A percentile compares a stretch with the other conserved stretches of the same genome.
Conservation (phyloP, 2,113 vertebrate species). For the Spizaetus ornatus region DNA sequence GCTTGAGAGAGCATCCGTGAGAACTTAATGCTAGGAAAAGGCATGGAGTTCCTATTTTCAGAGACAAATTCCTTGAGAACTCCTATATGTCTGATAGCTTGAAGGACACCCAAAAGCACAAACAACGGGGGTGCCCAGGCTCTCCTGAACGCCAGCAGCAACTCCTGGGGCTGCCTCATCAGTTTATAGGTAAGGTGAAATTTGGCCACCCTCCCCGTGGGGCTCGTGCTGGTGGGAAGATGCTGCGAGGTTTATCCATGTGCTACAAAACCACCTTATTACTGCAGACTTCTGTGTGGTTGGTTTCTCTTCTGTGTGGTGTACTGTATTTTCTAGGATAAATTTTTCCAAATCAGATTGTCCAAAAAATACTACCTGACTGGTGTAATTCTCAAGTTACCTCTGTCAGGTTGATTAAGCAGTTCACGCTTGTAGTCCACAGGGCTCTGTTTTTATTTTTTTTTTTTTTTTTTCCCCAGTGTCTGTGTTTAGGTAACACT, state of each 20-base stretch:
- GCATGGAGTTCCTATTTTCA: background rate
- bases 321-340: background rate
- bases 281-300: background rate
- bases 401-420: background rate
- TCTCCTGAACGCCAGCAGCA: background rate
- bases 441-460: background rate
- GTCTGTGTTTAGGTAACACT: background rate
- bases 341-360: background rate
- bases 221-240: rapidly evolving
- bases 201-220: background rate
- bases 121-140: background rate
- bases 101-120: background rate
- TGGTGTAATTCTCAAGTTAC: background rate
- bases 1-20: background rate
- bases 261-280: background rate
- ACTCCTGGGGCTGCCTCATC: background rate
- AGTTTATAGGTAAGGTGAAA: background rate
- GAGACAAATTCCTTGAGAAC: background rate
- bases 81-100: rapidly evolving
- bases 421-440: background rate
- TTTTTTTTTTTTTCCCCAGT: background rate
- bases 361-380: background rate
- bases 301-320: background rate
- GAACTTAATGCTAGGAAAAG: background rate
- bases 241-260: background rate